Evolutionary conservation across 2,888 invertebrate species (phyloP).

Genomic region (Hymenopus coronatus): DNA sequence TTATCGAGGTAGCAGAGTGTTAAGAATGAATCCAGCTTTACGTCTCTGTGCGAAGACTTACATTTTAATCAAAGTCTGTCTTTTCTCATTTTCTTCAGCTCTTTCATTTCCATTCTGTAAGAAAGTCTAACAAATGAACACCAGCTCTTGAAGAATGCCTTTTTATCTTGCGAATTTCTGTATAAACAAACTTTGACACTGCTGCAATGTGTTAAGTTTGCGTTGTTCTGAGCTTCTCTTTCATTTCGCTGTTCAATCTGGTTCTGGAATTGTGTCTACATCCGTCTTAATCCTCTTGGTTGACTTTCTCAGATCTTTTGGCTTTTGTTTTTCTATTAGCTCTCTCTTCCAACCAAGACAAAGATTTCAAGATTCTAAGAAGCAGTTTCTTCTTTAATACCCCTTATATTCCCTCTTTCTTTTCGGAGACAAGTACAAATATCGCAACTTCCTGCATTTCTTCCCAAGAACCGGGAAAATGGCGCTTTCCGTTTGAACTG

Average conservation of each 20-base stretch:
- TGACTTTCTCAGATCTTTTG: not conserved
- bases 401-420: not conserved
- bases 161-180: not conserved
- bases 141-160: not conserved
- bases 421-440: not conserved
- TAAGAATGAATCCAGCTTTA: no score
- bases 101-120: not conserved
- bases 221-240: not conserved
- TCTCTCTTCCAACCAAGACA: not conserved
- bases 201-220: not conserved
- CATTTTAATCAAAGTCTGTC: no score
- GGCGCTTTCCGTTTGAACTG: not conserved
- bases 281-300: not conserved
- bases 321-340: not conserved
- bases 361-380: not conserved
- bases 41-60: no score
- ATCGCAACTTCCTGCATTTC: not conserved
- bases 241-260: not conserved
- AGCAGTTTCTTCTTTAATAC: not conserved
- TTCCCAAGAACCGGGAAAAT: not conserved
- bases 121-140: not conserved
- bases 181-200: not conserved
- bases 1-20: no score
- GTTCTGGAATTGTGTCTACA: not conserved
- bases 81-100: not conserved